Evolutionary conservation across 2,797 vertebrate species (phyloP).

Genomic region (Acropternis orthonyx): DNA sequence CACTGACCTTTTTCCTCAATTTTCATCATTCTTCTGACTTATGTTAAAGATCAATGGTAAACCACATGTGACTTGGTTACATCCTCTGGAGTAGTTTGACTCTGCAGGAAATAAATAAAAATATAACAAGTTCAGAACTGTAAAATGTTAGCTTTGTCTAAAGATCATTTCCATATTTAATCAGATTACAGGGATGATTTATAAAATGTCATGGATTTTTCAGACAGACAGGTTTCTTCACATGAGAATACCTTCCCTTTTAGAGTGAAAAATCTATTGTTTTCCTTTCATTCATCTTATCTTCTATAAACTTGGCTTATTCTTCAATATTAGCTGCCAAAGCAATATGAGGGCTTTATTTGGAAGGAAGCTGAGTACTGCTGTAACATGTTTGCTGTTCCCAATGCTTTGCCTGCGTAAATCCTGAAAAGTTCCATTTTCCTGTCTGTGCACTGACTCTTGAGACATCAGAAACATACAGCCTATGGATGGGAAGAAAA

Average conservation of each 20-base stretch:
- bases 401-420: not conserved
- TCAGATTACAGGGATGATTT: not conserved
- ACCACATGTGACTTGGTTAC: not conserved
- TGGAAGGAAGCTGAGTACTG: not conserved
- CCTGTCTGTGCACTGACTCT: not conserved
- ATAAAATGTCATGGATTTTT: constrained; percentile 1
- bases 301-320: not conserved
- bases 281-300: not conserved
- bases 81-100: not conserved
- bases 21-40: constrained; percentile 13
- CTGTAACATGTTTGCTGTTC: not conserved
- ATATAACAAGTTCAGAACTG: not conserved
- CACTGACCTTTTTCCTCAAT: constrained; percentile 31
- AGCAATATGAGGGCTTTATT: not conserved
- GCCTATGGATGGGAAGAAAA: not conserved
- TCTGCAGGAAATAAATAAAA: not conserved
- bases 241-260: not conserved
- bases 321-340: not conserved
- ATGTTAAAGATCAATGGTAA: constrained; percentile 19
- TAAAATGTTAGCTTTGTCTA: not conserved
- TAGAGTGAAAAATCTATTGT: not conserved
- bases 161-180: constrained; percentile 31
- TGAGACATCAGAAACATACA: not conserved
- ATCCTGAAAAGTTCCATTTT: not conserved
- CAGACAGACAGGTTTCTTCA: not conserved